Evolutionary conservation across 2,888 invertebrate species (phyloP).

Genomic region (Trilocha varians): DNA sequence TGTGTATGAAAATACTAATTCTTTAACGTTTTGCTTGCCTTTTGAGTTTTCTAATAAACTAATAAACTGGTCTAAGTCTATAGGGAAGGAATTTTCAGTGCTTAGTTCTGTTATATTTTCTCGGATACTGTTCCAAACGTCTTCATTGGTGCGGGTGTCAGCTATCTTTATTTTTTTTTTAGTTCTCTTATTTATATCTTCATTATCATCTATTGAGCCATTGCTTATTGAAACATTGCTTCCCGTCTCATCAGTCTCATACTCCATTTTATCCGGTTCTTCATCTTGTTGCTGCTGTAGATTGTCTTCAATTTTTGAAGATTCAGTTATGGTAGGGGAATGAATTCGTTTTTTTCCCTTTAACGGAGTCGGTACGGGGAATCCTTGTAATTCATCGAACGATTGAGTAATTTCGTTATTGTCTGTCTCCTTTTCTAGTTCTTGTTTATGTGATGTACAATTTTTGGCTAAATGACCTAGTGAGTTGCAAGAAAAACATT

Average conservation of each 20-base stretch:
- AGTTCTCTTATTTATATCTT: background rate
- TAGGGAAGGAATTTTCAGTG: background rate
- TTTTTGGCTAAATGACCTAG: conserved; percentile 7
- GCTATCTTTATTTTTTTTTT: background rate
- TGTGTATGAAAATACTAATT: too few species aligned
- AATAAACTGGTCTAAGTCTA: background rate
- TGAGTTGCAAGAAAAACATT: conserved; percentile 5
- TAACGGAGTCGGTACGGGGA: background rate
- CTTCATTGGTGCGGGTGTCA: background rate
- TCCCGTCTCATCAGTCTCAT: background rate
- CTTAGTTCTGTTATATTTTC: background rate
- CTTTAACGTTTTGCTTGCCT: background rate
- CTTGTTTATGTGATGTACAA: conserved; percentile 3
- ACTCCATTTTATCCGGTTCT: background rate
- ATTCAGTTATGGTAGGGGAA: background rate
- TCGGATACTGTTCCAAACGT: background rate
- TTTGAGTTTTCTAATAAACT: background rate
- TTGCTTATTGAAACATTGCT: background rate
- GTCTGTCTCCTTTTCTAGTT: too few species aligned
- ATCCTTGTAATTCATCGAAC: background rate
- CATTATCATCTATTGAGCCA: too few species aligned
- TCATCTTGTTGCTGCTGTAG: background rate
- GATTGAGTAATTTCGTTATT: background rate
- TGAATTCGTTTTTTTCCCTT: conserved; percentile 3
- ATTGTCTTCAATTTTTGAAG: background rate